Evolutionary conservation across 2,797 vertebrate genomes (phyloP).

Genomic region (Trachops cirrhosus): DNA sequence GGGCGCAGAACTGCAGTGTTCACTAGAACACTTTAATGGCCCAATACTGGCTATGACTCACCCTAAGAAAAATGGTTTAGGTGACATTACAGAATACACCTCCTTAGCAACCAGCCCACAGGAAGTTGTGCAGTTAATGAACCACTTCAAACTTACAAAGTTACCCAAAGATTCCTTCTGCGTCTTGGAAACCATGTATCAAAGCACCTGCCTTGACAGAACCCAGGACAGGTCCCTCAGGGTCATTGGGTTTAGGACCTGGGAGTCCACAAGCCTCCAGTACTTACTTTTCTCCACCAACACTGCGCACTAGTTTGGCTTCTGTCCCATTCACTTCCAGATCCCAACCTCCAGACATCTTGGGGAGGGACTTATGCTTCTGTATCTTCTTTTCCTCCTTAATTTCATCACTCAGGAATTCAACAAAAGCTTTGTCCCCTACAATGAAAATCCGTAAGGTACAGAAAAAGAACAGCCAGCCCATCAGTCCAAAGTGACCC

Average conservation of each 20-base stretch:
- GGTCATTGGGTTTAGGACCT: not conserved
- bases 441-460: not conserved
- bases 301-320: slow-evolving; percentile 87
- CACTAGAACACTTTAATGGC: not conserved
- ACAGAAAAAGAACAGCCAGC: not conserved
- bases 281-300: slow-evolving; percentile 92
- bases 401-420: slow-evolving; percentile 94
- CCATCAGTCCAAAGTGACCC: not conserved
- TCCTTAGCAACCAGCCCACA: not conserved
- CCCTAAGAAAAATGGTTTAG: not conserved
- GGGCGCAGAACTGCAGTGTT: not conserved
- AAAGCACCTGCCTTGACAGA: not conserved
- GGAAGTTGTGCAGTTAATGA: not conserved
- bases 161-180: not conserved
- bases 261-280: not conserved
- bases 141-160: not conserved
- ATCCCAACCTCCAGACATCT: slow-evolving; percentile 96
- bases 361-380: slow-evolving; percentile 91
- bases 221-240: not conserved
- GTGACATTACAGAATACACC: not conserved
- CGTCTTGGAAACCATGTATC: not conserved
- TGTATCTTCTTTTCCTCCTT: slow-evolving; percentile 96
- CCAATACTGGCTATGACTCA: not conserved
- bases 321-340: slow-evolving; percentile 93
- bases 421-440: slow-evolving; percentile 96